Evolutionary conservation across 2,113 vertebrate genomes (phyloP), one percentile per base, ranked within the genome.

Genomic region (Cichladusa arquata): DNA sequence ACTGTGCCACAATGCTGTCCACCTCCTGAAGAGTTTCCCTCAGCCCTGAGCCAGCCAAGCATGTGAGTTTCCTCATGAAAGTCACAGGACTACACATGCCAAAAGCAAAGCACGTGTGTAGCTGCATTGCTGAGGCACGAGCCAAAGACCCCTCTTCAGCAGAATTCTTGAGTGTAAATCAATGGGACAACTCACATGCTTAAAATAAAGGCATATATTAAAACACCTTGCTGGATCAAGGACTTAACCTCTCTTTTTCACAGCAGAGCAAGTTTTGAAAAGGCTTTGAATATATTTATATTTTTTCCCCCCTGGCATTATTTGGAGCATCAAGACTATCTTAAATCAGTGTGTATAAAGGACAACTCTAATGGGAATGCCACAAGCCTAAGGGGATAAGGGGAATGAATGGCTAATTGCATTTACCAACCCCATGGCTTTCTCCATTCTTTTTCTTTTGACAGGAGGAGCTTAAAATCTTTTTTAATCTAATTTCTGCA

Each of bases 1-100:
- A 47, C 34, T 0, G 0, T 50, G 14, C 40, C 0, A 1, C 19
- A 54, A 14, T 51, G 31, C 25, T 0, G 0, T 57, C 60, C 64
- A 56, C 19, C 36, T 83, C 51, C 80, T 62, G 64, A 70, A 86
- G 42, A 40, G 47, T 81, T 23, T 66, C 69, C 36, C 42, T 79
- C 36, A 48, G 65, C 44, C 33, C 14, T 1, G 14, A 62, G 40
- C 47, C n/a, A 25, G 57, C 80, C 48, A 48, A 93, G 51, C 94
- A 81, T 2, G 4, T 86, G 91, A 91, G 36, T 69, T 83, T 86
- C 80, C 72, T 86, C 77, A 42, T 82, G 60, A 89, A 80, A 96
- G 83, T 94, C 91, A 93, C 70, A 81, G 72, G 92, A 81, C 65
- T 81, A 29, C 25, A 7, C 56, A 54, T 0, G 2, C 44, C 77